Conservation (phyloP, 1,140 invertebrate genomes). For the Cyphomyrmex costatus region DNA sequence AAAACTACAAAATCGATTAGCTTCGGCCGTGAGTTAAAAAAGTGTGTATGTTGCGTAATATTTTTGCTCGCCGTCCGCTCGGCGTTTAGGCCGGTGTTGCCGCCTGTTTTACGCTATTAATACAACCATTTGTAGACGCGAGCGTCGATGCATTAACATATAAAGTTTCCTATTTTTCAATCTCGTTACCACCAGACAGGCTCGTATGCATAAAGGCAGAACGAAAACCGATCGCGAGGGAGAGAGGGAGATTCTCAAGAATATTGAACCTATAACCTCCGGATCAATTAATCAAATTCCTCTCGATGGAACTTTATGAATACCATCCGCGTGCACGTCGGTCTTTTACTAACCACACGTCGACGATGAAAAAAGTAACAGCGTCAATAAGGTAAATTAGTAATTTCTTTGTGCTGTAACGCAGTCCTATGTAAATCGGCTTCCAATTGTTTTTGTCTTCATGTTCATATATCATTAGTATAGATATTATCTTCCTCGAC, state of each 20-base stretch:
- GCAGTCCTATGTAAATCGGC: slow-evolving; percentile 26
- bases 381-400: slow-evolving; percentile 57
- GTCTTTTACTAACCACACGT: slow-evolving; percentile 35
- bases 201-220: slow-evolving; percentile 65
- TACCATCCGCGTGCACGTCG: slow-evolving; percentile 54
- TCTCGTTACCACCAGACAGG: slow-evolving; percentile 20
- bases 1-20: slow-evolving; percentile 70
- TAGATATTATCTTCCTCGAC: background rate
- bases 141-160: slow-evolving; percentile 51
- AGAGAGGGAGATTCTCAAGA: slow-evolving; percentile 70
- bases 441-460: slow-evolving; percentile 42
- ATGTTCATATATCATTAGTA: slow-evolving; percentile 5
- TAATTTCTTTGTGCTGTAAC: slow-evolving; percentile 39
- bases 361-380: slow-evolving; percentile 57
- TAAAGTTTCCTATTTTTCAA: slow-evolving; percentile 42
- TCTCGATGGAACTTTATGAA: slow-evolving; percentile 52
- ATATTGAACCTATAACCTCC: slow-evolving; percentile 69
- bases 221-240: slow-evolving; percentile 66
- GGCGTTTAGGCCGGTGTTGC: slow-evolving; percentile 37
- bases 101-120: slow-evolving; percentile 66
- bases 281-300: slow-evolving; percentile 73
- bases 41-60: slow-evolving; percentile 63
- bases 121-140: slow-evolving; percentile 68
- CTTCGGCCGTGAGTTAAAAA: slow-evolving; percentile 64
- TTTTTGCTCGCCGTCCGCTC: slow-evolving; percentile 30